phyloP scores from a whole-genome alignment of 2,797 vertebrate genomes.

The Xiphophorus birchmanni region DNA sequence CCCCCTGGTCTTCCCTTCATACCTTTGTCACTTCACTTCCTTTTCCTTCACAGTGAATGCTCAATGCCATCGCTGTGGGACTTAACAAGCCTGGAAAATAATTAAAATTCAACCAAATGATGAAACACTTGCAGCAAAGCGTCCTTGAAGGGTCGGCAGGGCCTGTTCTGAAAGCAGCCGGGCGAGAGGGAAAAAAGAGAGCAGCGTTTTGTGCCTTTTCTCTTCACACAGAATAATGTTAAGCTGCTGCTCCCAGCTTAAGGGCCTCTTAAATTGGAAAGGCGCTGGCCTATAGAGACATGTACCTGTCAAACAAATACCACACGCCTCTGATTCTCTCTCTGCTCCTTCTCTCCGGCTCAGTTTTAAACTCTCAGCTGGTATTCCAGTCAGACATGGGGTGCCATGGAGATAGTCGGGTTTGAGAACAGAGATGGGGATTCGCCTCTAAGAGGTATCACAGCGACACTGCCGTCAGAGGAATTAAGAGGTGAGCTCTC shows the following conservation, averaged over 20 bases:
- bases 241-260: slow-evolving; percentile 73
- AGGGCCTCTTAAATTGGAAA: slow-evolving; percentile 77
- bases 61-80: slow-evolving; percentile 45
- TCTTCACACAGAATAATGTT: slow-evolving; percentile 70
- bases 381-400: slow-evolving; percentile 50
- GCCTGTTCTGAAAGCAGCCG: slow-evolving; percentile 50
- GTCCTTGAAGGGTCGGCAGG: slow-evolving; percentile 75
- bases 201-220: slow-evolving; percentile 35
- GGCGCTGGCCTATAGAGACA: slow-evolving; percentile 75
- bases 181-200: slow-evolving; percentile 24
- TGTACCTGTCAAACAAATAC: slow-evolving; percentile 80
- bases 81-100: slow-evolving; percentile 71
- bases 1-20: slow-evolving; percentile 52
- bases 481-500: slow-evolving; percentile 60
- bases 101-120: slow-evolving; percentile 78
- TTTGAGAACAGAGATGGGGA: slow-evolving; percentile 58
- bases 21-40: slow-evolving; percentile 65
- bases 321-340: slow-evolving; percentile 64
- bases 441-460: slow-evolving; percentile 61
- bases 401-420: slow-evolving; percentile 50
- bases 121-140: slow-evolving; percentile 76
- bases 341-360: slow-evolving; percentile 44
- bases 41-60: slow-evolving; percentile 52
- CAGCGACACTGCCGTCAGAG: slow-evolving; percentile 57
- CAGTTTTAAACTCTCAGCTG: slow-evolving; percentile 59